Conservation (phyloP, 2,888 invertebrate species). For the Melinaea marsaeus region DNA sequence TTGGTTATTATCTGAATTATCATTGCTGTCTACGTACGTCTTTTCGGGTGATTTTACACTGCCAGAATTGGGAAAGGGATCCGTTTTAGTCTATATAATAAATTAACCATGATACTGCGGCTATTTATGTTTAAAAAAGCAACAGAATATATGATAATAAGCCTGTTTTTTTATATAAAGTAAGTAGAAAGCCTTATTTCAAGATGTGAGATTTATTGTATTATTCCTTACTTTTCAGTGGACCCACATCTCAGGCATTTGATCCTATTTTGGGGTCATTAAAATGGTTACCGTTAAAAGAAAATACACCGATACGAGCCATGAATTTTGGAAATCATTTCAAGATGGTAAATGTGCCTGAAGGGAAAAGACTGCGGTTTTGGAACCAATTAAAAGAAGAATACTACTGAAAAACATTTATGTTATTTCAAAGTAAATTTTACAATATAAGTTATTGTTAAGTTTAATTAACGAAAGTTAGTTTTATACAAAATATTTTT, state of each 20-base stretch:
- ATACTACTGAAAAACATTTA: slow-evolving; percentile 37
- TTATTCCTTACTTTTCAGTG: slow-evolving; percentile 43
- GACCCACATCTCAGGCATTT: slow-evolving; percentile 49
- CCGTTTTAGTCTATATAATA: no score
- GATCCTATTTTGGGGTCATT: slow-evolving; percentile 45
- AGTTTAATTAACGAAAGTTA: no score
- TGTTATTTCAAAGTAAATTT: no score
- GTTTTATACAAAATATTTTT: no score
- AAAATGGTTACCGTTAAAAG: slow-evolving; percentile 51
- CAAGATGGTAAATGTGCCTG: slow-evolving; percentile 54
- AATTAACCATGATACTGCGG: no score
- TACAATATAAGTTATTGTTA: no score
- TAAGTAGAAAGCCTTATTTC: neutral
- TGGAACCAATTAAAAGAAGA: slow-evolving; percentile 54
- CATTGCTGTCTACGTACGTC: no score
- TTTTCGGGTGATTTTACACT: no score
- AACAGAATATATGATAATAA: no score
- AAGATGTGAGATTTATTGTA: neutral
- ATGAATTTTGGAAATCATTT: slow-evolving; percentile 48
- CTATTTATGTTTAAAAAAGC: no score
- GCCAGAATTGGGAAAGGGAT: no score
- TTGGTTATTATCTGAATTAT: slow-evolving; percentile 4
- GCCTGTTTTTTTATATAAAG: no score
- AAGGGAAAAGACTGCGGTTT: slow-evolving; percentile 52
- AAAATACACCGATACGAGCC: slow-evolving; percentile 39